Conservation (phyloP, 2,113 vertebrate genomes). For the Microcebus murinus region DNA sequence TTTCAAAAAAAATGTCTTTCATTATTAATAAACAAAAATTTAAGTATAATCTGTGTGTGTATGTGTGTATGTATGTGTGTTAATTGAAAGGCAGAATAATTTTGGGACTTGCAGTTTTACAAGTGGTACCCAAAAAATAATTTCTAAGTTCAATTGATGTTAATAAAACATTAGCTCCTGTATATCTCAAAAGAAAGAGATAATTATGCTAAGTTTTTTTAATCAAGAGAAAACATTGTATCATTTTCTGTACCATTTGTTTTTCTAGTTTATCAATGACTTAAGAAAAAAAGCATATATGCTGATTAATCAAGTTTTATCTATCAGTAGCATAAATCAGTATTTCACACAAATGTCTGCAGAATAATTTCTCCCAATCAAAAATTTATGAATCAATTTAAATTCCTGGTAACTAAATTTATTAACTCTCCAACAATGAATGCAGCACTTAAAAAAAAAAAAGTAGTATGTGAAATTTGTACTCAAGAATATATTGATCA, state of each 20-base stretch:
- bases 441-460: constrained; percentile 75
- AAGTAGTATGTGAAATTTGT: constrained; percentile 80
- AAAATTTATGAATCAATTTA: constrained; percentile 83
- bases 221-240: constrained; percentile 9
- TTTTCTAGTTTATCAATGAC: constrained; percentile 68
- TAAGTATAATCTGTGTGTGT: neutral
- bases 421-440: constrained; percentile 79
- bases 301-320: constrained; percentile 79
- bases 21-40: neutral
- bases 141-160: constrained; percentile 38
- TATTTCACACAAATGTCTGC: constrained; percentile 79
- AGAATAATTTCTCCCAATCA: constrained; percentile 79
- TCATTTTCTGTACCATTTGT: constrained; percentile 67
- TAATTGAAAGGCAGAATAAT: neutral
- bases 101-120: constrained; percentile 4
- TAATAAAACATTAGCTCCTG: constrained; percentile 11
- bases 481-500: constrained; percentile 79
- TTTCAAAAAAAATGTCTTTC: neutral
- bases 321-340: constrained; percentile 72
- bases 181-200: constrained; percentile 27
- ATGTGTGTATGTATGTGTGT: neutral
- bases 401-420: constrained; percentile 83
- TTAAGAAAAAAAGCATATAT: constrained; percentile 58
- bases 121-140: constrained; percentile 2
- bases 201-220: neutral